phyloP scores from a whole-genome alignment of 2,888 invertebrate species.

The Allolobophora icterica region DNA sequence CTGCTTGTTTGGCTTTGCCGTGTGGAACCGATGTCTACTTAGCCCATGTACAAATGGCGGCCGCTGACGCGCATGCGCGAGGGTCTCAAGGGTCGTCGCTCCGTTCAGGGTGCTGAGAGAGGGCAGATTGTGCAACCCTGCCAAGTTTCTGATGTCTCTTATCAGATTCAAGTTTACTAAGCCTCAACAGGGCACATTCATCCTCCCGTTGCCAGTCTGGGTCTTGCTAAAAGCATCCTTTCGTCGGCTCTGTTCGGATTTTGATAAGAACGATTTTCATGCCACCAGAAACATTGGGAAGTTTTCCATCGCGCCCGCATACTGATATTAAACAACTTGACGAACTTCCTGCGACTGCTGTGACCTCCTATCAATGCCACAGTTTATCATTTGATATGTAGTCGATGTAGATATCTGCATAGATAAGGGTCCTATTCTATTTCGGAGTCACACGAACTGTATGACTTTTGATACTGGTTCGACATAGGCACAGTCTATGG shows the following conservation, averaged over 20 bases:
- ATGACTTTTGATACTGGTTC: background rate
- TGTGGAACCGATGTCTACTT: too few species aligned
- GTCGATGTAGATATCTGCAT: background rate
- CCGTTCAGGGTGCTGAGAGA: slow-evolving; percentile 12
- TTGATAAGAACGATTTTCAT: background rate
- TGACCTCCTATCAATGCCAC: too few species aligned
- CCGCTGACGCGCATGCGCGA: background rate
- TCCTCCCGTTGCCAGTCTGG: background rate
- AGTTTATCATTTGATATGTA: too few species aligned
- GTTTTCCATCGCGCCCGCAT: background rate
- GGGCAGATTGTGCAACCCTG: background rate
- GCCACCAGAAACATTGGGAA: background rate
- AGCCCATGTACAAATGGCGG: background rate
- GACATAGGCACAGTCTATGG: background rate
- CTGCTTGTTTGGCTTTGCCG: background rate
- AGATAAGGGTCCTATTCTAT: background rate
- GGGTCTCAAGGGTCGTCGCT: background rate
- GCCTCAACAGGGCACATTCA: background rate
- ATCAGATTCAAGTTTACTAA: background rate
- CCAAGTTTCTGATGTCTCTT: slow-evolving; percentile 27
- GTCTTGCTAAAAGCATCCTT: slow-evolving; percentile 1
- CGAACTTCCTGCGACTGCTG: too few species aligned
- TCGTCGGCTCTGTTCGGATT: background rate
- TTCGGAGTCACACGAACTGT: background rate
- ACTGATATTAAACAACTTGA: too few species aligned